Percentiles rank a stretch among this genome's conserved stretches.
These are phyloP conservation scores for Callosobruchus maculatus DNA, from an alignment of 2,888 invertebrate genomes.

Conservation along the genomic window DNA sequence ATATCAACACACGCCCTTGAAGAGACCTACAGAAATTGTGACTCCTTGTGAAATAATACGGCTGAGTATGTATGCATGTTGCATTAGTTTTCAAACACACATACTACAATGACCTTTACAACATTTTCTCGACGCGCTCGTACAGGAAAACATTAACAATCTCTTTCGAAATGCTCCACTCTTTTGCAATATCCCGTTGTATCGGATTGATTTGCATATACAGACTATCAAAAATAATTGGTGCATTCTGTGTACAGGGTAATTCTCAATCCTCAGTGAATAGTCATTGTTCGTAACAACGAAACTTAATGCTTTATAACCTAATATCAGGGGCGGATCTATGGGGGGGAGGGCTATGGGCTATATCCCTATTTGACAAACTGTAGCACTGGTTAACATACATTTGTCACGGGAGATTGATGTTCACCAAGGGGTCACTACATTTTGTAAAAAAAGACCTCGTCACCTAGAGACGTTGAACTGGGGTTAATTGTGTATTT, in stretches of 20 bases:
- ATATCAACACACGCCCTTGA: background rate
- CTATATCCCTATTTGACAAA: no score
- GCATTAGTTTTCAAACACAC: background rate
- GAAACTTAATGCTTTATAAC: no score
- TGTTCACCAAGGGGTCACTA: no score
- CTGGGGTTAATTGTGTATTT: no score
- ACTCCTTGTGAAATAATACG: background rate
- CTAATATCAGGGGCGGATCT: no score
- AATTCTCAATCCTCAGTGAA: background rate
- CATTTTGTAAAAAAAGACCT: no score
- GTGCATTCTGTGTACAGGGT: background rate
- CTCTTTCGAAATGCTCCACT: background rate
- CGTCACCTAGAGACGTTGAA: no score
- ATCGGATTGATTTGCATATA: background rate
- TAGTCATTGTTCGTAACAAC: no score
- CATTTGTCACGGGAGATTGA: no score
- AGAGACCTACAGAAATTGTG: background rate
- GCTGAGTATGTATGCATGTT: background rate
- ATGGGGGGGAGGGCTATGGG: no score
- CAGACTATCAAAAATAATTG: background rate
- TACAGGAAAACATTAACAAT: background rate
- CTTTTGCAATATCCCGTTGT: background rate
- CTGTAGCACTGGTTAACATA: no score
- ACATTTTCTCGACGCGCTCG: background rate
- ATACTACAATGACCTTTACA: background rate